Evolutionary conservation across 2,888 invertebrate species (phyloP).

Genomic region (Hermaeophaga mercurialis): DNA sequence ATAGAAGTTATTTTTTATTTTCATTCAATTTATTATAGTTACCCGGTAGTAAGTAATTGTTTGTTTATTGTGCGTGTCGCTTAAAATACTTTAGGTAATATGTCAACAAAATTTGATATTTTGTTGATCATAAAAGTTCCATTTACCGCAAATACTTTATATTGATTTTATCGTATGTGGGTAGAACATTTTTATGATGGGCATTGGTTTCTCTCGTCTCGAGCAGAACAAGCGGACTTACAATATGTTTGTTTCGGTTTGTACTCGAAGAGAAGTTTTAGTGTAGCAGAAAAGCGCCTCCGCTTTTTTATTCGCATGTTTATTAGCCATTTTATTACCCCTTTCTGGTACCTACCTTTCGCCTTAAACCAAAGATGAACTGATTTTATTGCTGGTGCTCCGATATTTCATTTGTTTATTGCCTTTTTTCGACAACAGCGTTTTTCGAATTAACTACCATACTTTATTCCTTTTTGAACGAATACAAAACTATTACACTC

Average conservation of each 20-base stretch:
- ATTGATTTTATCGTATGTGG: slow-evolving; percentile 3
- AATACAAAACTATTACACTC: too few species aligned
- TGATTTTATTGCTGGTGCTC: slow-evolving; percentile 16
- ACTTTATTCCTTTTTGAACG: too few species aligned
- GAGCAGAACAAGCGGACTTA: neutral
- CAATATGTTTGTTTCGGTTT: slow-evolving; percentile 9
- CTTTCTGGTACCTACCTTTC: slow-evolving; percentile 5
- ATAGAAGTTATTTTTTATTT: too few species aligned
- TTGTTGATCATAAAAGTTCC: too few species aligned
- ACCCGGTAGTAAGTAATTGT: too few species aligned
- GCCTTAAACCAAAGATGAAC: slow-evolving; percentile 14
- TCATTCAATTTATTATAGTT: too few species aligned
- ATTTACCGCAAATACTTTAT: too few species aligned
- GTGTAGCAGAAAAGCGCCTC: slow-evolving; percentile 1
- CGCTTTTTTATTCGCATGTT: slow-evolving; percentile 14
- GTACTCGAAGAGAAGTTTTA: slow-evolving; percentile 17
- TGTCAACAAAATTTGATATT: too few species aligned
- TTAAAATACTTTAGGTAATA: too few species aligned
- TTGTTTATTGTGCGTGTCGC: too few species aligned
- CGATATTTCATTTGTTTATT: slow-evolving; percentile 9
- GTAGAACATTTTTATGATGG: neutral
- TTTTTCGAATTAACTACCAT: too few species aligned
- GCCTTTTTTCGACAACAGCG: neutral
- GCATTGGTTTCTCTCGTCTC: neutral
- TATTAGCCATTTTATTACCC: slow-evolving; percentile 12